Evolutionary conservation across 2,888 invertebrate genomes (phyloP).

Genomic region (Nycteola revayana): DNA sequence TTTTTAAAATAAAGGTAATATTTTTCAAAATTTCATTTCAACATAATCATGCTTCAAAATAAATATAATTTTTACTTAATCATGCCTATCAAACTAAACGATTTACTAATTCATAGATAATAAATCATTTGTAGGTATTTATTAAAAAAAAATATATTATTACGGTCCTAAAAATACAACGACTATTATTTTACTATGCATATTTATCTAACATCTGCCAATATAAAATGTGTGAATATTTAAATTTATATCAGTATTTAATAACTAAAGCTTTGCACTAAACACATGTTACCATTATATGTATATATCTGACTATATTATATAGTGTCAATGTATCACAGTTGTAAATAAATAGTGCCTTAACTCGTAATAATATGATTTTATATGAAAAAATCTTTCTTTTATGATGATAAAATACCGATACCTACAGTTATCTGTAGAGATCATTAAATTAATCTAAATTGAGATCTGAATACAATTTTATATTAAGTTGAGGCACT

Average conservation of each 20-base stretch:
- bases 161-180: neutral
- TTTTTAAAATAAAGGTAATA: constrained; percentile 85
- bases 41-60: too few relatives aligned
- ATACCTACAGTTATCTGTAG: too few relatives aligned
- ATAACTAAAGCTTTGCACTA: constrained; percentile 28
- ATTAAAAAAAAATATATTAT: neutral
- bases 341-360: too few relatives aligned
- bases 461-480: too few relatives aligned
- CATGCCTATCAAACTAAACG: neutral
- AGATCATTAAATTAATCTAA: too few relatives aligned
- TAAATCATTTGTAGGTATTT: neutral
- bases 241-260: neutral
- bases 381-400: too few relatives aligned
- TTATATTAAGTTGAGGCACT: too few relatives aligned
- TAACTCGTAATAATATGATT: too few relatives aligned
- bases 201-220: too few relatives aligned
- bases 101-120: neutral
- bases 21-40: constrained; percentile 50
- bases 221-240: neutral
- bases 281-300: constrained; percentile 49
- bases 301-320: constrained; percentile 9
- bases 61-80: constrained; percentile 23
- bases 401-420: too few relatives aligned
- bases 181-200: neutral
- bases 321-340: too few relatives aligned